Base-by-base conservation (phyloP, 2,888 invertebrate species). In the Microplitis deprimator region DNA sequence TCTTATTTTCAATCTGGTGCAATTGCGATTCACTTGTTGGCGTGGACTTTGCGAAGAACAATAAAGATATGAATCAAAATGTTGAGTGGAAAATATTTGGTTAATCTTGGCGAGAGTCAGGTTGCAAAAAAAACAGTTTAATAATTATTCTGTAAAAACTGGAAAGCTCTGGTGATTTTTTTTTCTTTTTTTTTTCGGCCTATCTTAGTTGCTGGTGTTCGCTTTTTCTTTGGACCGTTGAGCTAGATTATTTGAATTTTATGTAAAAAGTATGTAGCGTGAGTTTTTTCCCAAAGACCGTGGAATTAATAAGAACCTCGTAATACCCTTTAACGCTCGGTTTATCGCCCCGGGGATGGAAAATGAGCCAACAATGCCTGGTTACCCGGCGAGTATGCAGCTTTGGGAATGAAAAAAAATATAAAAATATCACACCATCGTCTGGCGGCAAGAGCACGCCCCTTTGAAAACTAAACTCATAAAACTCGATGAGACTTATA, bases 401-500 rank as follows among this genome's bases (percentile, higher is more conserved):
- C n/a, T 39, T 17, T 39, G 39, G 40, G 68, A 75, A 64, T 39
- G 40, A 67, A 68, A 16, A 68, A 60, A 60, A 41, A 39, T 73
- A 81, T 77, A 78, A 69, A 80, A 80, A 81, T 80, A 79, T 79
- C 68, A 71, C 67, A 76, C 79, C 80, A 79, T 80, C 80, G 79
- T 82, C 73, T 76, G 79, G 79, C 76, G 78, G 73, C 80, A 79
- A 77, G 73, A 73, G 76, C 75, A 80, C 80, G 79, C 78, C 81
- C 77, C 80, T 79, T 77, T 80, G 80, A 83, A 82, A 82, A 82
- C 81, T 82, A 81, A 82, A 81, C 81, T 83, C 84, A 82, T 84
- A 83, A 83, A 83, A 83, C 80, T 77, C 81, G 82, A 84, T 82
- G 83, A 83, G 81, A 83, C 81, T 82, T 80, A 80, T 80, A 72